Evolutionary conservation across 2,797 vertebrate genomes (phyloP), one percentile per base, ranked within the genome.

Genomic region (Smutsia temminckii): DNA sequence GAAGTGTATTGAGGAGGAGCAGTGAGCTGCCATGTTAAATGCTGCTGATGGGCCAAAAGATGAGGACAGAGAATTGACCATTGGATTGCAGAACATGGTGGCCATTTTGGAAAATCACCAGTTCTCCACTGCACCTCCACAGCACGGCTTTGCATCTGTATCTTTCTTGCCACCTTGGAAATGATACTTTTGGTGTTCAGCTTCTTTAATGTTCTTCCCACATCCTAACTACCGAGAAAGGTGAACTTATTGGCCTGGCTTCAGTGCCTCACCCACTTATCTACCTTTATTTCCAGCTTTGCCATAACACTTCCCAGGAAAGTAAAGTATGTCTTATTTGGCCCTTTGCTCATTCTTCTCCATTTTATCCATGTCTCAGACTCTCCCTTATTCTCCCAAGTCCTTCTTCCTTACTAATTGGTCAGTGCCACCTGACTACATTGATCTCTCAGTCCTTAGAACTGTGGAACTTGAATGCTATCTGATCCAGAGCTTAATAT

Each of bases 241-340:
- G 17, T 46, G 34, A 21, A 21, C 34, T 42, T 66, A 25, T 32
- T 13, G 25, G 23, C 32, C n/a, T 59, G 63, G 23, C 29, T 34
- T 37, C 51, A 49, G 80, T 59, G 46, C 27, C 34, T 75, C 49
- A 11, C 29, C 55, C 37, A 3, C 37, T 29, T 21, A 21, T 34
- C 14, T 27, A 42, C 37, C 66, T 80, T 72, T 61, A 40, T 91
- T 77, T 69, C 72, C 13, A 85, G 51, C 37, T 64, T 79, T 29
- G 13, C 42, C n/a, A 32, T 32, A 59, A 78, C 27, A 42, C 12
- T 55, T 78, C 11, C 40, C 9, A 25, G 83, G 79, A 61, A 37
- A 69, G 37, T 10, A 57, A 69, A n/a, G 18, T 51, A 32, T 29
- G 29, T 51, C 72, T 40, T 61, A 29, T 49, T 66, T 78, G 40